These are phyloP conservation scores for Eucera pruinosa DNA, from an alignment of 2,888 invertebrate genomes.

Conservation along the genomic window DNA sequence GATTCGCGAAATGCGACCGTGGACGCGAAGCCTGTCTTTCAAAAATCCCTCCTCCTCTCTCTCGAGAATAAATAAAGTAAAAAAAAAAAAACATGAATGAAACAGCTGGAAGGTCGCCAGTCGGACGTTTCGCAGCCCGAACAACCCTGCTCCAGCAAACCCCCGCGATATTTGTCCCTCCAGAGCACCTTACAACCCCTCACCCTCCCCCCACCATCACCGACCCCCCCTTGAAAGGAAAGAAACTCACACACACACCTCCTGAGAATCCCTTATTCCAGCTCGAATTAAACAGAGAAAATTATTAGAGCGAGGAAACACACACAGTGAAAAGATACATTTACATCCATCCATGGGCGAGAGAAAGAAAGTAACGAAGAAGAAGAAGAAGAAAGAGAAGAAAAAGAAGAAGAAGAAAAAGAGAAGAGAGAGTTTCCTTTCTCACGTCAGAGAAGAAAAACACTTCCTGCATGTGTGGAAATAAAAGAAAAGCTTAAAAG, in stretches of 20 bases:
- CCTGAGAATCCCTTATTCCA: conserved; percentile 60
- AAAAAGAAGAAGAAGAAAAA: neutral
- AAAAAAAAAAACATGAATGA: too few relatives aligned
- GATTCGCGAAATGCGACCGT: too few relatives aligned
- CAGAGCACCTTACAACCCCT: neutral
- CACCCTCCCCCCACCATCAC: neutral
- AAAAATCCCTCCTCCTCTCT: conserved; percentile 48
- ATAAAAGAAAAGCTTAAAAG: too few relatives aligned
- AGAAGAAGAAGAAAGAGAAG: conserved; percentile 5
- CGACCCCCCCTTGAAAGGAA: too few relatives aligned
- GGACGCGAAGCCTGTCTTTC: conserved; percentile 63
- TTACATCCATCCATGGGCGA: conserved; percentile 60
- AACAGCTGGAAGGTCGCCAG: conserved; percentile 67
- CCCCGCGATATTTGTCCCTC: conserved; percentile 69
- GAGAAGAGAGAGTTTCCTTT: conserved; percentile 56
- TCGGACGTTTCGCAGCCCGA: conserved; percentile 70
- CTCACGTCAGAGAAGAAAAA: conserved; percentile 79
- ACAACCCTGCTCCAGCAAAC: conserved; percentile 60
- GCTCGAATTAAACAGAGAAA: conserved; percentile 62
- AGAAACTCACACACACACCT: conserved; percentile 40
- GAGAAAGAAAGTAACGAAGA: too few relatives aligned
- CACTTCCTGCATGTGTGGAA: conserved; percentile 82
- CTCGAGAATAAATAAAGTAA: too few relatives aligned
- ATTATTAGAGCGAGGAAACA: conserved; percentile 53
- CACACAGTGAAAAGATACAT: conserved; percentile 58